Evolutionary conservation across 2,113 vertebrate genomes (phyloP).

Genomic region (Vidua chalybeata): DNA sequence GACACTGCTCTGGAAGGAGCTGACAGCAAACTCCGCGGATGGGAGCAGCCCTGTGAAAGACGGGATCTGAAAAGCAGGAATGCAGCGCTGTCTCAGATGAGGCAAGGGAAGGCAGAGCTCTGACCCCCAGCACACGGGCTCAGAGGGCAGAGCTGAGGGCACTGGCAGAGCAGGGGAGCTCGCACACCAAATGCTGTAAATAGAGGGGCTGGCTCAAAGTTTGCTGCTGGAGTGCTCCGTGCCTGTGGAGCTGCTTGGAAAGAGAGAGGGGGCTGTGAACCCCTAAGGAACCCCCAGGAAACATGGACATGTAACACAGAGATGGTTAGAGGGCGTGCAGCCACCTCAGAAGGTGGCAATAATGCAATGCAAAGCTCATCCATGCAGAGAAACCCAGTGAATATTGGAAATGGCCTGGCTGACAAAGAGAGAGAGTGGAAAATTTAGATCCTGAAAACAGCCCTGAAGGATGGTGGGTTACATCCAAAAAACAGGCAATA

Average conservation of each 20-base stretch:
- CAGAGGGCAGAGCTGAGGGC: background rate
- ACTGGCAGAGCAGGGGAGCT: accelerated
- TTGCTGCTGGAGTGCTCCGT: background rate
- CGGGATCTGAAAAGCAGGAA: accelerated
- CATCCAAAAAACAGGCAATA: background rate
- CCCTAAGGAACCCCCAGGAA: background rate
- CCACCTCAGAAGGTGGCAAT: accelerated
- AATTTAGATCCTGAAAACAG: background rate
- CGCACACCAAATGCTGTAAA: accelerated
- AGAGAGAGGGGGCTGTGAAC: background rate
- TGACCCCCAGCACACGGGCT: accelerated
- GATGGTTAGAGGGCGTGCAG: background rate
- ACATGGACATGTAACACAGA: accelerated
- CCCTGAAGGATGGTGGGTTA: background rate
- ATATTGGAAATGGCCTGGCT: background rate
- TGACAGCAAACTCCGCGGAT: accelerated
- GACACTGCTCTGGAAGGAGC: background rate
- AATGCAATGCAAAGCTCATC: background rate
- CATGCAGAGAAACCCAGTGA: accelerated
- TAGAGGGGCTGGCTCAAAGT: accelerated
- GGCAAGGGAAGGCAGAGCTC: accelerated
- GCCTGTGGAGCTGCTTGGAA: background rate
- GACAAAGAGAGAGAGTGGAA: background rate
- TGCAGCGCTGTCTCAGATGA: accelerated
- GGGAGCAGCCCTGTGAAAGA: background rate